These are phyloP conservation scores for Ceratina australensis DNA, from an alignment of 1,140 invertebrate genomes.

Conservation along the genomic window DNA sequence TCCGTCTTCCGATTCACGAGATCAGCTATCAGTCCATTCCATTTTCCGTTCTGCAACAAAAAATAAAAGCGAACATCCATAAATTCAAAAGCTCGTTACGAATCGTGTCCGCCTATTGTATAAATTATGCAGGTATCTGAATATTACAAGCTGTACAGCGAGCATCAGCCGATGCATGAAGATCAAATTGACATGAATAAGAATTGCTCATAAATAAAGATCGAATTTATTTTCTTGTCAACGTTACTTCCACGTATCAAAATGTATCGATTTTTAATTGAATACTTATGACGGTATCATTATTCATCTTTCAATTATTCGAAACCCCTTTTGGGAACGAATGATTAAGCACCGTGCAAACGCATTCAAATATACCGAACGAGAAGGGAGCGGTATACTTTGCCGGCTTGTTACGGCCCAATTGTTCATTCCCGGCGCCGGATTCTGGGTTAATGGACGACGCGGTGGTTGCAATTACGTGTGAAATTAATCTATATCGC, in stretches of 20 bases:
- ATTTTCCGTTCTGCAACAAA: conserved; percentile 88
- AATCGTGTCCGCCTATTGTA: not conserved
- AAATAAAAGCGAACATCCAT: not conserved
- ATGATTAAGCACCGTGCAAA: not conserved
- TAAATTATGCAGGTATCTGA: no score
- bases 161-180: no score
- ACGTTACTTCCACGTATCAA: no score
- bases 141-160: no score
- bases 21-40: conserved; percentile 98
- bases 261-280: no score
- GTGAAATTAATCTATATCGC: conserved; percentile 24
- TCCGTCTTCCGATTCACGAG: conserved; percentile 96
- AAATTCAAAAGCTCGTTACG: not conserved
- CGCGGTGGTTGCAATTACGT: conserved; percentile 6
- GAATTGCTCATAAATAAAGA: no score
- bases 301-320: no score
- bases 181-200: no score
- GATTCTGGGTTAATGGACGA: conserved; percentile 16
- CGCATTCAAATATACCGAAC: not conserved
- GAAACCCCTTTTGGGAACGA: no score
- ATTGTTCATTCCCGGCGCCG: not conserved
- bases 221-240: no score
- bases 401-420: not conserved
- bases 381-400: not conserved
- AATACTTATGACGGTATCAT: no score